Percentiles rank a stretch among this genome's conserved stretches.
Conservation (phyloP, 1,140 invertebrate species). For the Aricia agestis region DNA sequence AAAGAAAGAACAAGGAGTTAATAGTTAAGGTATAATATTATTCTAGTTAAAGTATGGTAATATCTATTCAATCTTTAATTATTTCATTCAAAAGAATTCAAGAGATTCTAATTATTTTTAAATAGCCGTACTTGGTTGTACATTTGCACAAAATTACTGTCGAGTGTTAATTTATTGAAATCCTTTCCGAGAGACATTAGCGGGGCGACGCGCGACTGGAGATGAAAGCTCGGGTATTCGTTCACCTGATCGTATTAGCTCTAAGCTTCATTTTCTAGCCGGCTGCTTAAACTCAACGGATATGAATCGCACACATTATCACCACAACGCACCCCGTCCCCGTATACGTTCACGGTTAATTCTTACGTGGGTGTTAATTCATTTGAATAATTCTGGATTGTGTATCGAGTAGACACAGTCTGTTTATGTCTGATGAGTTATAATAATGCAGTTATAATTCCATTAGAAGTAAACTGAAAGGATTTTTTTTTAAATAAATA, state of each 20-base stretch:
- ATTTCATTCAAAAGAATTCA: too few relatives aligned
- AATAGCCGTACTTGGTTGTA: neutral
- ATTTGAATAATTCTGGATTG: neutral
- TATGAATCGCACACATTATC: constrained; percentile 60
- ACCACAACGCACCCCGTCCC: constrained; percentile 49
- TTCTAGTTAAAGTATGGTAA: too few relatives aligned
- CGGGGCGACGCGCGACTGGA: constrained; percentile 60
- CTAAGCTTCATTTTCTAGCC: constrained; percentile 67
- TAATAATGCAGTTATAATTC: neutral
- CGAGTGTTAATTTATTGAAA: constrained; percentile 20
- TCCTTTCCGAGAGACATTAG: constrained; percentile 30
- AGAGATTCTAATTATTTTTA: neutral
- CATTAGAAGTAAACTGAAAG: too few relatives aligned
- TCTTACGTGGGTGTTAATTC: constrained; percentile 14
- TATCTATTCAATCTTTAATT: too few relatives aligned
- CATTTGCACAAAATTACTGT: constrained; percentile 5
- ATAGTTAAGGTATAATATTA: too few relatives aligned
- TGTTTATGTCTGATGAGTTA: neutral
- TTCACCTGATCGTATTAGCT: constrained; percentile 71
- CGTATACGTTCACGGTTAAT: neutral
- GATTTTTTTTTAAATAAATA: too few relatives aligned
- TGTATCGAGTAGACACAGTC: constrained; percentile 3
- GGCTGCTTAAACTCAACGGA: constrained; percentile 58
- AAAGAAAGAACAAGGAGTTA: too few relatives aligned
- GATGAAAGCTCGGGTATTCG: constrained; percentile 72